Evolutionary conservation across 2,113 vertebrate genomes (phyloP).

Genomic region (Mystacornis crossleyi): DNA sequence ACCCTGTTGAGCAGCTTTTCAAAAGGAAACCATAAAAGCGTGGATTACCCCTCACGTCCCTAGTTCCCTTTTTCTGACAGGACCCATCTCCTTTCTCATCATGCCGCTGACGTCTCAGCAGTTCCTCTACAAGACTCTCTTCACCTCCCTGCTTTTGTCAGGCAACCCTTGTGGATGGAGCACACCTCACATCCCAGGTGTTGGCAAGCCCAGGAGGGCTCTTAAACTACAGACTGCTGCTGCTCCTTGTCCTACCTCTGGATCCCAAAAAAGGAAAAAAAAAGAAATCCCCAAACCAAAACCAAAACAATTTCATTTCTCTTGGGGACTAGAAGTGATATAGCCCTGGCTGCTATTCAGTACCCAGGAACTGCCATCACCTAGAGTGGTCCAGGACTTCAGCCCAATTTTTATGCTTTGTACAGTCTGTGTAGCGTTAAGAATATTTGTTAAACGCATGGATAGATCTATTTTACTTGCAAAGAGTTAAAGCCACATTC

Average conservation of each 20-base stretch:
- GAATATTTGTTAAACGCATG: neutral
- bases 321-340: neutral
- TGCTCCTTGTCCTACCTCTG: neutral
- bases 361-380: neutral
- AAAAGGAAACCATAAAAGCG: neutral
- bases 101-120: neutral
- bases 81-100: neutral
- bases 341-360: neutral
- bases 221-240: neutral
- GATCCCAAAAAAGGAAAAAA: neutral
- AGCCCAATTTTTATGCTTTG: neutral
- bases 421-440: rapidly evolving
- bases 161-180: rapidly evolving
- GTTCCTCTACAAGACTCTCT: neutral
- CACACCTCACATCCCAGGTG: neutral
- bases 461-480: neutral
- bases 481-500: neutral
- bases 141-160: neutral
- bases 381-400: neutral
- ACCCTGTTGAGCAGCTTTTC: neutral
- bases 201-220: neutral
- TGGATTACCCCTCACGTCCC: rapidly evolving
- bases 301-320: rapidly evolving
- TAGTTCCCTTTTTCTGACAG: neutral
- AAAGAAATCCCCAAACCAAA: too few species aligned